Evolutionary conservation across 2,888 invertebrate species (phyloP).

Genomic region (Zygogramma bicolorata): DNA sequence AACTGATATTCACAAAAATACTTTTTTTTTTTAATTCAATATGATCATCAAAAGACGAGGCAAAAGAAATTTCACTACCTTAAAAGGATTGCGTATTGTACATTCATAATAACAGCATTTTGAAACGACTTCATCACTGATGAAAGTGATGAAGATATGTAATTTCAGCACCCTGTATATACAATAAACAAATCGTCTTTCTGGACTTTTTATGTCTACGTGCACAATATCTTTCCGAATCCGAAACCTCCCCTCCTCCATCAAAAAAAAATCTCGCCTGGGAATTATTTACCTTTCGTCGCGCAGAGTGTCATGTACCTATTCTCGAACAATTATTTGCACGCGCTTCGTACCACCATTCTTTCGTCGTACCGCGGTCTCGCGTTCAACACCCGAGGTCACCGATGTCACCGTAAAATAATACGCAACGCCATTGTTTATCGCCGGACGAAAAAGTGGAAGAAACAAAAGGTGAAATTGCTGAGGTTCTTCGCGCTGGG

Average conservation of each 20-base stretch:
- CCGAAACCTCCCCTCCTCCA: background rate
- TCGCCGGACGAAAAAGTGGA: background rate
- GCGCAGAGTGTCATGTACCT: slow-evolving; percentile 1
- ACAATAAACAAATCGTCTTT: too few species aligned
- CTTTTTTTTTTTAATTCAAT: too few species aligned
- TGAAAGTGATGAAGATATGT: too few species aligned
- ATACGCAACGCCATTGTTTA: slow-evolving; percentile 4
- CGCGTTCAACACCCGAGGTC: slow-evolving; percentile 8
- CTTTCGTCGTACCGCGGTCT: background rate
- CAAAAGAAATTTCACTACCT: too few species aligned
- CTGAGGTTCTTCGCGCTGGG: background rate
- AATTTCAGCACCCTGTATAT: too few species aligned
- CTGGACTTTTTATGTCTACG: too few species aligned
- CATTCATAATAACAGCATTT: too few species aligned
- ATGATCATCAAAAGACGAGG: too few species aligned
- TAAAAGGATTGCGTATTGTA: too few species aligned
- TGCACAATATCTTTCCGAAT: background rate
- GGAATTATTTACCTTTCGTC: slow-evolving; percentile 5
- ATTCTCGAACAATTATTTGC: slow-evolving; percentile 10
- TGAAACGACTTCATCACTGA: too few species aligned
- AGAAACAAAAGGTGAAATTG: slow-evolving; percentile 2
- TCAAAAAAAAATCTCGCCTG: background rate
- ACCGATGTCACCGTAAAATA: slow-evolving; percentile 1
- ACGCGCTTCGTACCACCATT: slow-evolving; percentile 1
- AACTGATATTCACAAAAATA: too few species aligned